Base-by-base conservation (phyloP, 1,140 invertebrate species). In the Phymorhynchus buccinoides region DNA sequence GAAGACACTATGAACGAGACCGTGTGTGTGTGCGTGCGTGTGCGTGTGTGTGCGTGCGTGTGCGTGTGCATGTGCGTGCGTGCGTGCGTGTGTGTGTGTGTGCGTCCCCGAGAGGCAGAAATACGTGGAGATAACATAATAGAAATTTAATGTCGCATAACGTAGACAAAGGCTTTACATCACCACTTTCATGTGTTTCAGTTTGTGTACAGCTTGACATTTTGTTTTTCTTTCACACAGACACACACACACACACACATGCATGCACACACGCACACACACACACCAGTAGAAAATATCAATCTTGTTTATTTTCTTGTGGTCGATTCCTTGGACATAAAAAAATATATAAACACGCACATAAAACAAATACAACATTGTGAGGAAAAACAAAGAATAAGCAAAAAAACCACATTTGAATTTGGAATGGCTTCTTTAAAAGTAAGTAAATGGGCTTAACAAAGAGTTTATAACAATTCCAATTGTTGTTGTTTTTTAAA, bases 241-340 rank as follows among this genome's bases (percentile, higher is more conserved):
- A 52, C 48, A 52, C 48, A 52, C 48, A 52, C 9, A 52, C 48
- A 52, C 48, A 52, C 48, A 52, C 48, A 52, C 22, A 52, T 52
- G 22, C 48, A 52, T 22, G 22, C 48, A 12, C 48, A 52, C 48
- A 52, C 48, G 22, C 48, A 52, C 48, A 52, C 48, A 52, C 48
- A 52, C 48, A 52, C 48, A 52, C 48, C 77, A 62, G n/a, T 81
- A 12, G 12, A 66, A 81, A 81, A 56, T 81, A 41, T 81, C 30
- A 37, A 27, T 81, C 52, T 81, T 66, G 27, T 81, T 81, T 81
- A 81, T 81, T 81, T 30, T 66, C 48, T 37, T 39, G 52, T 39
- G n/a, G 30, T 37, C 32, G 37, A 3, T 37, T 81, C 39, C 39
- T n/a, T 44, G 37, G 4, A 35, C 32, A 81, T 37, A 81, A 39